phyloP scores from a whole-genome alignment of 2,888 invertebrate species.

The Nomada lathburiana region DNA sequence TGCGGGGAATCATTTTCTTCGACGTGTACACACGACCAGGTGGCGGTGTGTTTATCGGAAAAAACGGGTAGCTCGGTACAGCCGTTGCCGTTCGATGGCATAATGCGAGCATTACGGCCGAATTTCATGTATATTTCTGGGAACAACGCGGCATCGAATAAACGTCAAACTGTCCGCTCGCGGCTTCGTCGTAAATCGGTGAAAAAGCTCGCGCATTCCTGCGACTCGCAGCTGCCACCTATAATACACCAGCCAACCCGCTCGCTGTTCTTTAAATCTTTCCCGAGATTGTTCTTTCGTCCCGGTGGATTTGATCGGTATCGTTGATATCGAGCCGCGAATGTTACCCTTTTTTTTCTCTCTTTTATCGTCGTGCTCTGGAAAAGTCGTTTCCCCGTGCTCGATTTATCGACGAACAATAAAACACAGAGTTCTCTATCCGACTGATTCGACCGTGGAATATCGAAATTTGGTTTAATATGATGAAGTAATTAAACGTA shows the following conservation, averaged over 20 bases:
- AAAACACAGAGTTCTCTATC: too few species aligned
- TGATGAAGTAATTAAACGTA: too few species aligned
- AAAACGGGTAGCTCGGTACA: slow-evolving; percentile 32
- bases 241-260: too few species aligned
- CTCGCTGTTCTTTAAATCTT: not conserved
- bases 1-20: slow-evolving; percentile 65
- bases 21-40: slow-evolving; percentile 46
- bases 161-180: slow-evolving; percentile 57
- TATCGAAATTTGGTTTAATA: too few species aligned
- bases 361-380: too few species aligned
- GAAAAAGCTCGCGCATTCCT: slow-evolving; percentile 15
- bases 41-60: slow-evolving; percentile 52
- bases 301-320: not conserved
- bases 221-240: not conserved
- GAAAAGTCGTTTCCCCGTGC: too few species aligned
- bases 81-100: slow-evolving; percentile 27
- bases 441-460: too few species aligned
- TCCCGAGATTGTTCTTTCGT: not conserved
- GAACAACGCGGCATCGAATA: slow-evolving; percentile 57
- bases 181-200: slow-evolving; percentile 38
- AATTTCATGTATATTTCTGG: slow-evolving; percentile 59
- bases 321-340: not conserved
- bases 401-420: too few species aligned
- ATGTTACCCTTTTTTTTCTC: not conserved
- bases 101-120: slow-evolving; percentile 43